A percentile compares a stretch with the other conserved stretches of the same genome.
Evolutionary conservation across 2,113 vertebrate species (phyloP).

Genomic region (Murina feae): DNA sequence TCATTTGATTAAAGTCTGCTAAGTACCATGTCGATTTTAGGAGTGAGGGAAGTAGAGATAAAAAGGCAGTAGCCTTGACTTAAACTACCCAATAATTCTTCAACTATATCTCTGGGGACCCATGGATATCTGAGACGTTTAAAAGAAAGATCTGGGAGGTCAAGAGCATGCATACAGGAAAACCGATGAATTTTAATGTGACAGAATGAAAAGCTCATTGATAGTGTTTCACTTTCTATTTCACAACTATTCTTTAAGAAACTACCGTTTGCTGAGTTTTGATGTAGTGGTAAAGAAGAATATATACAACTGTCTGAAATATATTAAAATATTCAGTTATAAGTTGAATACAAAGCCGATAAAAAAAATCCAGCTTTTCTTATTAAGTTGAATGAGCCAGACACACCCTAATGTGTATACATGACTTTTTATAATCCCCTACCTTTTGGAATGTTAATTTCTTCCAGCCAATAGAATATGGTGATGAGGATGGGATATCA

Average conservation of each 20-base stretch:
- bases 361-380: neutral
- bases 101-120: neutral
- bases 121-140: neutral
- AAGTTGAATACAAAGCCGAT: neutral
- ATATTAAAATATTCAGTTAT: neutral
- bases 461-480: neutral
- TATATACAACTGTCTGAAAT: neutral
- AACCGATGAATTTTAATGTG: neutral
- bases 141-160: neutral
- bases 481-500: neutral
- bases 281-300: neutral
- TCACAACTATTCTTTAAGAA: neutral
- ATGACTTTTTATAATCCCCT: neutral
- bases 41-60: fast-evolving
- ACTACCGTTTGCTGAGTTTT: neutral
- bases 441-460: neutral
- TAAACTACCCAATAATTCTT: neutral
- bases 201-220: neutral
- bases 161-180: neutral
- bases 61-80: neutral
- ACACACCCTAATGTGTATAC: neutral
- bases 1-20: neutral
- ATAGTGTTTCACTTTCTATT: neutral
- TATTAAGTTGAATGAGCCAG: neutral
- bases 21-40: neutral